phyloP scores from a whole-genome alignment of 2,888 invertebrate species.

The Euclidia mi region DNA sequence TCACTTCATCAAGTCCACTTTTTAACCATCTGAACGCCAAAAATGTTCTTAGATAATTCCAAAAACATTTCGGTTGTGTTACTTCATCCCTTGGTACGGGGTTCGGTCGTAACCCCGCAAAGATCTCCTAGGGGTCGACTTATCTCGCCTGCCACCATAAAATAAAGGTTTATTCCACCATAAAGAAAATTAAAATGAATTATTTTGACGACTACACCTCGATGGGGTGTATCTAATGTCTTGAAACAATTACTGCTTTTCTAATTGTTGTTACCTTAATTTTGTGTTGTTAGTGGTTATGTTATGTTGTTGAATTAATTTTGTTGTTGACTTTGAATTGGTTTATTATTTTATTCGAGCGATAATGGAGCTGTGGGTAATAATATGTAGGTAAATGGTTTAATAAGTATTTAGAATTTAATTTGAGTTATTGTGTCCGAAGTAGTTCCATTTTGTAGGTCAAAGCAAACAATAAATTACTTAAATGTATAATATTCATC shows the following conservation, averaged over 20 bases:
- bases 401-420: too few relatives aligned
- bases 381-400: too few relatives aligned
- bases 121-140: slow-evolving; percentile 86
- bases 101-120: slow-evolving; percentile 71
- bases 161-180: slow-evolving; percentile 89
- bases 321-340: too few relatives aligned
- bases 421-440: too few relatives aligned
- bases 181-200: slow-evolving; percentile 91
- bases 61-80: neutral
- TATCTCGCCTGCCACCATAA: slow-evolving; percentile 87
- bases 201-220: slow-evolving; percentile 88
- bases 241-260: slow-evolving; percentile 24
- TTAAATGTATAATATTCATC: too few relatives aligned
- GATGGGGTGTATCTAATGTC: slow-evolving; percentile 57
- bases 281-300: slow-evolving; percentile 37
- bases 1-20: neutral
- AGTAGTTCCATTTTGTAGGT: too few relatives aligned
- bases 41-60: neutral
- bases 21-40: neutral
- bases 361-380: too few relatives aligned
- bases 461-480: too few relatives aligned
- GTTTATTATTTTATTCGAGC: too few relatives aligned
- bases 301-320: slow-evolving; percentile 23
- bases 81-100: slow-evolving; percentile 45
- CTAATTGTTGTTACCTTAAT: slow-evolving; percentile 83